Percentiles rank a stretch among this genome's conserved stretches.
phyloP scores from a whole-genome alignment of 2,113 vertebrate species.

The Actenoides lindsayi region DNA sequence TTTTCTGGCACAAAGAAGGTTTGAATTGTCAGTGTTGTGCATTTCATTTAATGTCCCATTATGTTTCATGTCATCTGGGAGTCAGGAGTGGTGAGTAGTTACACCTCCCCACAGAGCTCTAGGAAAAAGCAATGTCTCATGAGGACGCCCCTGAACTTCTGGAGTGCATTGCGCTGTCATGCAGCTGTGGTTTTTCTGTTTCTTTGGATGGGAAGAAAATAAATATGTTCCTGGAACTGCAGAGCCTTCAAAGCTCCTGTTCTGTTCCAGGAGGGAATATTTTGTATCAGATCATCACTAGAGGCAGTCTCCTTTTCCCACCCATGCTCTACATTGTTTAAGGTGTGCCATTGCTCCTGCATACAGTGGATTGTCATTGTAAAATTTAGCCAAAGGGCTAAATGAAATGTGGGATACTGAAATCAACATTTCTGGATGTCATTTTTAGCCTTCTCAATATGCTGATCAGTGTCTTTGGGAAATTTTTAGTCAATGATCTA shows the following conservation, averaged over 20 bases:
- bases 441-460: neutral
- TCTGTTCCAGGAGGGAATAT: slow-evolving; percentile 27
- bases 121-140: slow-evolving; percentile 13
- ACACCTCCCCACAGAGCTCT: neutral
- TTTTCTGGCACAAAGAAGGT: slow-evolving; percentile 17
- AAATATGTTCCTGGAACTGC: slow-evolving; percentile 4
- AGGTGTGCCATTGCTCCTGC: neutral
- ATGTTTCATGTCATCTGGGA: neutral
- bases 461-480: neutral
- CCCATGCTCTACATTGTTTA: neutral
- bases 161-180: neutral
- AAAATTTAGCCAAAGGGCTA: neutral
- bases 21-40: neutral
- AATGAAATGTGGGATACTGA: neutral
- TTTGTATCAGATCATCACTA: neutral
- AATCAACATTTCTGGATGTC: neutral
- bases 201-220: neutral
- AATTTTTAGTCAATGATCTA: neutral
- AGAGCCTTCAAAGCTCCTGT: slow-evolving; percentile 30
- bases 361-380: neutral
- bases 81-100: slow-evolving; percentile 18
- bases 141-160: slow-evolving; percentile 16
- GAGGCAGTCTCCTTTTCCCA: neutral
- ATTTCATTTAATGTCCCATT: slow-evolving; percentile 17
- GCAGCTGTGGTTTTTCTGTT: slow-evolving; percentile 42